These are phyloP conservation scores for Stichodactyla helianthus DNA, from an alignment of 64 coral and sea anemone species.

Conservation along the genomic window DNA sequence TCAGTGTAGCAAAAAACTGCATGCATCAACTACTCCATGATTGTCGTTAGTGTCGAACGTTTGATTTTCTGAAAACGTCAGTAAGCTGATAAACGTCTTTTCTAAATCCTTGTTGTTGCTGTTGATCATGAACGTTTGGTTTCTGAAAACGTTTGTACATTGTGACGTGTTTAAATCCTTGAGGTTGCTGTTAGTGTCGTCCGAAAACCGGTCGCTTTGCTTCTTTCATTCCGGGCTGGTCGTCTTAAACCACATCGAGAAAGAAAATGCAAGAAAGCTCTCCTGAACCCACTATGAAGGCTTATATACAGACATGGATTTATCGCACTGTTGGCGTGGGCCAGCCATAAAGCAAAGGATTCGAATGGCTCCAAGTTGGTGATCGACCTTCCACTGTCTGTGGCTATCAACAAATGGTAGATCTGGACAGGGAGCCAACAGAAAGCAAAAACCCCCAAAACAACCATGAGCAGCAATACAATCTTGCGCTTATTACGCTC, in stretches of 20 bases:
- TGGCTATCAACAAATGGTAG: not conserved
- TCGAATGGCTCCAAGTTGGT: not conserved
- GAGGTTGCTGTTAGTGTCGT: too few species aligned
- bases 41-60: too few species aligned
- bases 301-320: not conserved
- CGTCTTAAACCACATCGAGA: not conserved
- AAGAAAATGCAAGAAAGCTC: not conserved
- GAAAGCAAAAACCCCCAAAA: not conserved
- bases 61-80: too few species aligned
- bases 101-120: too few species aligned
- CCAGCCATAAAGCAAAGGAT: not conserved
- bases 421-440: conserved; percentile 2
- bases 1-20: too few species aligned
- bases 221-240: not conserved
- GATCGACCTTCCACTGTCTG: not conserved
- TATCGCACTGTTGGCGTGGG: conserved; percentile 5
- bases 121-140: too few species aligned
- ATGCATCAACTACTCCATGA: too few species aligned
- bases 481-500: not conserved
- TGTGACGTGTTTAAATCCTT: too few species aligned
- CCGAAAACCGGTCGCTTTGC: not conserved
- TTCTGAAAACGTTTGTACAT: too few species aligned
- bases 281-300: conserved; percentile 14
- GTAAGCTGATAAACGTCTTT: too few species aligned
- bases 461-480: not conserved